Base-by-base conservation (phyloP, 2,888 invertebrate species). In the Lasioglossum leucozonium region DNA sequence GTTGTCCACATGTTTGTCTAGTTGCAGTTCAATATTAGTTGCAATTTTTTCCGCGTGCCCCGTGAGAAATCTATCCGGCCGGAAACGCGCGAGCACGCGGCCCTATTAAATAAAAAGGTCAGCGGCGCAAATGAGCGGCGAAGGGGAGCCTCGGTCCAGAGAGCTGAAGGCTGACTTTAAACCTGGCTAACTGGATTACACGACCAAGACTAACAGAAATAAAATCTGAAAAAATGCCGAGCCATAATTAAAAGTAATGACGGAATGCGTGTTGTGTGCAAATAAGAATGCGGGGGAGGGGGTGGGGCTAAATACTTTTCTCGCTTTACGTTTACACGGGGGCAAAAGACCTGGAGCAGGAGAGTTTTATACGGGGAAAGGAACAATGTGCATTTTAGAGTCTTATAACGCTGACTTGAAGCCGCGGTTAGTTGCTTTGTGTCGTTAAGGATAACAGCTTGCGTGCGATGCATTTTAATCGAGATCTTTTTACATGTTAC, bases 211-310 rank as follows among this genome's bases (percentile, higher is more conserved):
- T 26, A 26, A 26, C 58, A 26, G 58, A 58, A 58, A 30, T 58
- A 16, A 58, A 58, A 30, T 26, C 5, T 13, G 26, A 5, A 16
- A 26, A 58, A 26, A 58, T 13, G 5, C 26, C 26, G 13, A 26
- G 16, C 5, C 58, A 58, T 58, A 58, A 58, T 58, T 58, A 58
- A 58, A 58, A 58, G 58, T 58, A 58, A 58, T 58, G 13, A 58
- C 58, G 16, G 58, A 58, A 30, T 58, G 26, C 58, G 58, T 5
- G 58, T 26, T 58, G 58, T 58, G 58, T 30, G 58, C 58, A 58
- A 58, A 58, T 26, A 58, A 30, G 58, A 58, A 30, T 26, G 58
- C 26, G 26, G 58, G 2, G n/a, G n/a, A n/a, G n/a, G n/a, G n/a
- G n/a, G n/a, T n/a, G n/a, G n/a, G 58, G 58, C 58, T 58, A 30